A percentile compares a stretch with the other conserved stretches of the same genome.
phyloP scores from a whole-genome alignment of 2,797 vertebrate species.

The Ctenosaura bakeri region DNA sequence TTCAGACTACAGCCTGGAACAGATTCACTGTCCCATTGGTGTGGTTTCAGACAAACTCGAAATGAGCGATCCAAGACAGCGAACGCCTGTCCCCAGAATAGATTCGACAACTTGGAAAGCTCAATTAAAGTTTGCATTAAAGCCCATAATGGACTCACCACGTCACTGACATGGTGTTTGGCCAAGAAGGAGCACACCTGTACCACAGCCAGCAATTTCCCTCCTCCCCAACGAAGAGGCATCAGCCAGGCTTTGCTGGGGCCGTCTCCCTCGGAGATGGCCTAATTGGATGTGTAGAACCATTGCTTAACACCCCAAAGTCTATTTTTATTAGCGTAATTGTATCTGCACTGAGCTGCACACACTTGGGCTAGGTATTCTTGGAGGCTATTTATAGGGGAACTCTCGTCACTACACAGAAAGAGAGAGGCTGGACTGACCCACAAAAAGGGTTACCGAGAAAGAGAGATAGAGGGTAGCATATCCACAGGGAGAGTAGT shows the following conservation, averaged over 20 bases:
- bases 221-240: background rate
- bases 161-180: too few species aligned
- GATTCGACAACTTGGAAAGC: too few species aligned
- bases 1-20: too few species aligned
- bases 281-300: background rate
- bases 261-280: background rate
- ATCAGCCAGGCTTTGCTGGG: background rate
- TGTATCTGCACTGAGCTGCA: background rate
- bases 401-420: conserved; percentile 35
- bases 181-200: too few species aligned
- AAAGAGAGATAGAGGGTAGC: rapidly evolving
- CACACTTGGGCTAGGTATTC: conserved; percentile 23
- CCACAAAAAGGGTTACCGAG: background rate
- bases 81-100: too few species aligned
- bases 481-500: background rate
- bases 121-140: too few species aligned
- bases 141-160: too few species aligned
- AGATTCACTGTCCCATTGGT: too few species aligned
- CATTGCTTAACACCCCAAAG: conserved; percentile 16
- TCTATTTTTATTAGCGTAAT: conserved; percentile 53
- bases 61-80: too few species aligned
- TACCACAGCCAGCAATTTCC: too few species aligned
- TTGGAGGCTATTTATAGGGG: conserved; percentile 51
- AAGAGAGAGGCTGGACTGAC: background rate
- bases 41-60: too few species aligned